Percentiles rank a stretch among this genome's conserved stretches.
Conservation (phyloP, 2,113 vertebrate genomes). For the Erinaceus europaeus region DNA sequence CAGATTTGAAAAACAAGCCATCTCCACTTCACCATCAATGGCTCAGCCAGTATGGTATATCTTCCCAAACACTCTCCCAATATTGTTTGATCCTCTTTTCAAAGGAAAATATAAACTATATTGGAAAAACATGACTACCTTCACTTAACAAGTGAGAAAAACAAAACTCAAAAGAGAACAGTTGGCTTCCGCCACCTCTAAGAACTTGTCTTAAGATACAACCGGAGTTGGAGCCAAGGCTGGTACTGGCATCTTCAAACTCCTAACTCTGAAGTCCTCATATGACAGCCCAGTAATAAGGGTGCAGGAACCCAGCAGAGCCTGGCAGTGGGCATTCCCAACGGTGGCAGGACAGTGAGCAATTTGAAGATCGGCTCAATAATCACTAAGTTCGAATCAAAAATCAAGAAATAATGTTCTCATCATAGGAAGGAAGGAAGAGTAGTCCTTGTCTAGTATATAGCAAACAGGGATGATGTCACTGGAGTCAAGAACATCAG, state of each 20-base stretch:
- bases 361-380: not conserved
- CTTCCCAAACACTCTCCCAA: not conserved
- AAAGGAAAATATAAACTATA: too few relatives aligned
- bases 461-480: slow-evolving; percentile 9
- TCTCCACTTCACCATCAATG: not conserved
- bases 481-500: not conserved
- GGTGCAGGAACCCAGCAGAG: not conserved
- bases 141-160: not conserved
- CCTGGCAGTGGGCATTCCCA: not conserved
- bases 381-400: not conserved
- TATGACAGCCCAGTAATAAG: accelerated
- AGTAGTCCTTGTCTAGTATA: not conserved
- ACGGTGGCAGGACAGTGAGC: accelerated
- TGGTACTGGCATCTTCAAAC: not conserved
- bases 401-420: too few relatives aligned
- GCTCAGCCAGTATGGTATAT: not conserved
- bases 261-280: not conserved
- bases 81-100: not conserved
- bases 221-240: not conserved
- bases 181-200: not conserved
- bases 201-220: not conserved
- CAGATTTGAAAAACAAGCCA: not conserved
- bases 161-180: not conserved
- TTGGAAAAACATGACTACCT: not conserved
- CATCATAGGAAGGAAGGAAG: not conserved